Percentiles rank a stretch among this genome's conserved stretches.
Conservation (phyloP, 2,888 invertebrate species). For the Clistopyga incitator region DNA sequence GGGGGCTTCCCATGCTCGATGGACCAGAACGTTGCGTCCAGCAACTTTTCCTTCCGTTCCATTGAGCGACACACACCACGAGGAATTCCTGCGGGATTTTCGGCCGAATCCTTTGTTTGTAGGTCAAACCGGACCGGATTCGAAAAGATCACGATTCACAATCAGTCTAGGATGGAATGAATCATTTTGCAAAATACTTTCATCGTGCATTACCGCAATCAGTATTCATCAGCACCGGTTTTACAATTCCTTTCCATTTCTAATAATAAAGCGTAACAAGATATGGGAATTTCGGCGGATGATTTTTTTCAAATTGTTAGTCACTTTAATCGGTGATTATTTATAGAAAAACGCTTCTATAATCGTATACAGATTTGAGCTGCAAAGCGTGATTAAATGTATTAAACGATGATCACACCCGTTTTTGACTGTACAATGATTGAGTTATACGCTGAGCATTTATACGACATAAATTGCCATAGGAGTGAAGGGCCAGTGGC, state of each 20-base stretch:
- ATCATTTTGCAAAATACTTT: not conserved
- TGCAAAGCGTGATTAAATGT: not conserved
- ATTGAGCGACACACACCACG: conserved; percentile 48
- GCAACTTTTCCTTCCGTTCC: conserved; percentile 55
- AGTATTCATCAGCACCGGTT: too few relatives aligned
- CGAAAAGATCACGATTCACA: not conserved
- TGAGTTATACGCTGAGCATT: not conserved
- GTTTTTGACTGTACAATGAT: not conserved
- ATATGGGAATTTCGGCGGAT: too few relatives aligned
- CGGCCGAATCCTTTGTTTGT: conserved; percentile 6
- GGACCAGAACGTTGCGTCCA: conserved; percentile 55
- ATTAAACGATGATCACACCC: not conserved
- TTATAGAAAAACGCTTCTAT: not conserved
- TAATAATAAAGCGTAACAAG: too few relatives aligned
- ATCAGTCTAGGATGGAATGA: too few relatives aligned
- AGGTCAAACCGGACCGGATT: not conserved
- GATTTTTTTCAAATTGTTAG: too few relatives aligned
- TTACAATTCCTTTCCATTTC: too few relatives aligned
- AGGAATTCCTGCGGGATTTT: conserved; percentile 35
- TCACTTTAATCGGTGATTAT: not conserved
- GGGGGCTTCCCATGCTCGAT: conserved; percentile 45
- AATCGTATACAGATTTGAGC: not conserved
- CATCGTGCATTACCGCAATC: too few relatives aligned
- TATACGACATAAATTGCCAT: not conserved
- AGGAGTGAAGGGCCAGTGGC: not conserved